Evolutionary conservation across 2,797 vertebrate species (phyloP).

Genomic region (Coregonus ussuriensis): DNA sequence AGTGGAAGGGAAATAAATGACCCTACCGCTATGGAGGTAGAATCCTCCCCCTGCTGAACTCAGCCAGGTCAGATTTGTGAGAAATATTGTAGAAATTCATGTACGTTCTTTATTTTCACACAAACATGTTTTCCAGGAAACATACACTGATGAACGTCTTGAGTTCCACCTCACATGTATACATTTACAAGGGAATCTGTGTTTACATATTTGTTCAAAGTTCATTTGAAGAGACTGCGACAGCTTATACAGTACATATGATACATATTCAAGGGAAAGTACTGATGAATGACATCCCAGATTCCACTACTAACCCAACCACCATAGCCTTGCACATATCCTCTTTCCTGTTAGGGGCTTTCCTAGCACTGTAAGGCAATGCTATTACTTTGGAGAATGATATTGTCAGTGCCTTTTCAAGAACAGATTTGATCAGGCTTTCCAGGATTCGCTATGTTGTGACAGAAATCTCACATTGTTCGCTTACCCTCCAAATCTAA

Average conservation of each 20-base stretch:
- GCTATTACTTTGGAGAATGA: neutral
- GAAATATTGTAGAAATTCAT: neutral
- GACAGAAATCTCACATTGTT: neutral
- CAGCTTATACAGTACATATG: no score
- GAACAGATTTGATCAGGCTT: constrained; percentile 15
- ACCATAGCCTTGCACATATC: neutral
- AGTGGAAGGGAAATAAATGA: neutral
- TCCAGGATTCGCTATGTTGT: neutral
- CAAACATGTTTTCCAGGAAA: neutral
- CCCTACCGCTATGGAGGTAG: neutral
- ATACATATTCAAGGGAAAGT: no score
- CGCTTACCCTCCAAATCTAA: neutral
- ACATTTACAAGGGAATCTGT: no score
- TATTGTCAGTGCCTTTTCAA: constrained; percentile 2
- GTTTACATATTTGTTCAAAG: neutral
- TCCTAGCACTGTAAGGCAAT: constrained; percentile 27
- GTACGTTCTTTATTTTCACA: neutral
- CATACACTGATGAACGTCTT: neutral
- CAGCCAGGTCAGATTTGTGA: neutral
- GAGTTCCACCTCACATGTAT: no score
- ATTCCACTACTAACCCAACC: neutral
- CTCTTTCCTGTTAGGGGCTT: constrained; percentile 14
- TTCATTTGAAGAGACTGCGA: no score
- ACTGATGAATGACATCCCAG: neutral
- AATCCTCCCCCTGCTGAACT: neutral